Evolutionary conservation across 2,113 vertebrate genomes (phyloP), one percentile per base, ranked within the genome.

Genomic region (Istiophorus platypterus): DNA sequence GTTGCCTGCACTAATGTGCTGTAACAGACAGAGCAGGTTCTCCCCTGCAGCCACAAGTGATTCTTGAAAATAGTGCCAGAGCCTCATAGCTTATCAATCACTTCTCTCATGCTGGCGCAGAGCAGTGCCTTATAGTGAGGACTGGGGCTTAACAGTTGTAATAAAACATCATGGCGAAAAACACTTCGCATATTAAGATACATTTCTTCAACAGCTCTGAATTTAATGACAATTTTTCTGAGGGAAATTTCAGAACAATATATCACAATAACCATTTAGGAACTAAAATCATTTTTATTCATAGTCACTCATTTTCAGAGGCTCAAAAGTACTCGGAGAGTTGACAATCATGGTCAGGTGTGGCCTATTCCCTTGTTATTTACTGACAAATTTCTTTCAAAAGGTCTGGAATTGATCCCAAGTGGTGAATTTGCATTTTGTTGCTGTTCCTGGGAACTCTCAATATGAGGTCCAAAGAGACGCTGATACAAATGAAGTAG

Each of bases 41-140:
- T 80, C 86, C 85, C 81, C 73, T 75, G 85, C 34, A 72, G 86
- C 86, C 76, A 76, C 70, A 86, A 91, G 90, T 81, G 88, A 92
- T 92, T 90, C 89, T 76, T 74, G 82, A 65, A 88, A 78, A 80
- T 64, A 65, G 64, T 80, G 82, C 82, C 77, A 83, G 82, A 81
- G 76, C 61, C 72, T 84, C 77, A 10, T 73, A 85, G 86, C 81
- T 79, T 76, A 92, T 92, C 92, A 92, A 91, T 91, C 89, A 90
- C 78, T 49, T 75, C 74, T 65, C 67, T 84, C 24, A 26, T 56
- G 72, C 47, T 58, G 68, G 34, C 59, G 63, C 47, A 49, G 63
- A 82, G 12, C 57, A 54, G 41, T 75, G 37, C 47, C 17, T 51
- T 56, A 72, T 5, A 26, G 22, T 62, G 39, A 72, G 7, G 29